phyloP scores from a whole-genome alignment of 2,888 invertebrate genomes.

The Helicoverpa assulta region DNA sequence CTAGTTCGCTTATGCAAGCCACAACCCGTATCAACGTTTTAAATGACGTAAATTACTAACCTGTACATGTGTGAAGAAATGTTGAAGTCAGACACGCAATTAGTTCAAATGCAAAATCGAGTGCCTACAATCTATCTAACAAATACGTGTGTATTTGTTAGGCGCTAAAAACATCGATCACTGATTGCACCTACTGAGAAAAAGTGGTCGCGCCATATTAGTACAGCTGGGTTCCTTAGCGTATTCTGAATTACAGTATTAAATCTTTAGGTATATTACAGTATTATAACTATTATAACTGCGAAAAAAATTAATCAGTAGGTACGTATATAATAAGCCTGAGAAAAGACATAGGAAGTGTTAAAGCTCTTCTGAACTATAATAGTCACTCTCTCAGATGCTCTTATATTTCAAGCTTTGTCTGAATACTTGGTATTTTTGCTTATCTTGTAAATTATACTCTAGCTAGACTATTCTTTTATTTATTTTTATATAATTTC shows the following conservation, averaged over 20 bases:
- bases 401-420: no score
- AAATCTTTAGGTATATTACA: not conserved
- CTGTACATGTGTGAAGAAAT: conserved; percentile 78
- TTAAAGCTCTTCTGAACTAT: no score
- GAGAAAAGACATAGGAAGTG: no score
- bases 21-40: conserved; percentile 66
- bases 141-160: conserved; percentile 19
- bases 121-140: conserved; percentile 28
- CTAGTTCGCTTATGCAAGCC: conserved; percentile 82
- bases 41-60: conserved; percentile 79
- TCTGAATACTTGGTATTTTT: no score
- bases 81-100: conserved; percentile 61
- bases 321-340: no score
- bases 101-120: conserved; percentile 62
- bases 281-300: not conserved
- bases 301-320: no score
- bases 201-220: conserved; percentile 25
- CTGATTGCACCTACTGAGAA: conserved; percentile 17
- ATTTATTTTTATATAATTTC: no score
- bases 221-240: conserved; percentile 1
- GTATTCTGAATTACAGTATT: not conserved
- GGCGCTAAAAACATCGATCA: conserved; percentile 33
- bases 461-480: no score
- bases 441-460: no score
- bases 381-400: no score